Evolutionary conservation across 2,113 vertebrate genomes (phyloP).

Genomic region (Paradisaea rubra): DNA sequence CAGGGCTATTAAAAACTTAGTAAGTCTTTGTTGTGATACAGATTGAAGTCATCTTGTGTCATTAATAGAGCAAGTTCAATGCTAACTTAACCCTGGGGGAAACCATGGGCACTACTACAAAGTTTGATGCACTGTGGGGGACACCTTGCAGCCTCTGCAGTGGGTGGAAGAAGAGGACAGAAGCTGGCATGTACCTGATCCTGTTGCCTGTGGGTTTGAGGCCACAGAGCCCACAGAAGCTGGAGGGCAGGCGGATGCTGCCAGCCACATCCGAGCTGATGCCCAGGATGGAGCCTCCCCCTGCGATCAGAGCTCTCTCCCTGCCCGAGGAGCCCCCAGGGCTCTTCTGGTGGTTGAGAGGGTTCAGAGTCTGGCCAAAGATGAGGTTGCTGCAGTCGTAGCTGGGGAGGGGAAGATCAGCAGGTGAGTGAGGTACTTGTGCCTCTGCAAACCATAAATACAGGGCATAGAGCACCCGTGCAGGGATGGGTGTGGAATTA

Average conservation of each 20-base stretch:
- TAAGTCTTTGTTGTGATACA: neutral
- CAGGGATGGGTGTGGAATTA: neutral
- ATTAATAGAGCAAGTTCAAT: neutral
- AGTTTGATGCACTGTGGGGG: neutral
- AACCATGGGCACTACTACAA: accelerated
- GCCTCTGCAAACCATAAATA: neutral
- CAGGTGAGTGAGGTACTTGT: neutral
- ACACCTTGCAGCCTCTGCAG: neutral
- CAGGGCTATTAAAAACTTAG: neutral
- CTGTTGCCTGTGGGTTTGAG: slow-evolving; percentile 71
- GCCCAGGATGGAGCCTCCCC: slow-evolving; percentile 71
- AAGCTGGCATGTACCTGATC: slow-evolving; percentile 54
- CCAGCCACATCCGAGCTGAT: slow-evolving; percentile 66
- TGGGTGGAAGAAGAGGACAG: neutral
- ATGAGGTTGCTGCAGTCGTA: slow-evolving; percentile 71
- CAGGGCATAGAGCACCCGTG: accelerated
- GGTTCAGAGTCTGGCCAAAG: slow-evolving; percentile 60
- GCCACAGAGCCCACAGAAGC: slow-evolving; percentile 75
- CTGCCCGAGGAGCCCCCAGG: slow-evolving; percentile 71
- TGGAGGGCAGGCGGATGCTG: slow-evolving; percentile 70
- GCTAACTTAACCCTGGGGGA: neutral
- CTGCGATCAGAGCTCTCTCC: slow-evolving; percentile 69
- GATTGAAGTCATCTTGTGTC: neutral
- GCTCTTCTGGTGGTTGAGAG: slow-evolving; percentile 43
- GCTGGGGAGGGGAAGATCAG: slow-evolving; percentile 36